These are phyloP conservation scores for Oasisia sp. DNA, from an alignment of 2,888 invertebrate genomes.

Conservation along the genomic window DNA sequence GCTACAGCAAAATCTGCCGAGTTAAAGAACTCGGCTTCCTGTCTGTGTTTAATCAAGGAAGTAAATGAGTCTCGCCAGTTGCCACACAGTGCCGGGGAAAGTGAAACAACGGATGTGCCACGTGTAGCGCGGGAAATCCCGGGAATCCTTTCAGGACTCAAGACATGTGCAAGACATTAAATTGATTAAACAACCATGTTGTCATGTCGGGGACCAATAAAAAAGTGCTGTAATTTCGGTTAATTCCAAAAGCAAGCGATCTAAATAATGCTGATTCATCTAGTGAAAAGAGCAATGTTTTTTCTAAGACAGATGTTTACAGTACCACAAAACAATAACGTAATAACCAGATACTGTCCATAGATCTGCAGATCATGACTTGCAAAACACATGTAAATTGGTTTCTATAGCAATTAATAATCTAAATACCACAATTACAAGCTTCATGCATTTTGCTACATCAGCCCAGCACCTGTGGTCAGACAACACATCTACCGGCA, in stretches of 20 bases:
- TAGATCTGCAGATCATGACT: not conserved
- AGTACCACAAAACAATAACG: too few relatives aligned
- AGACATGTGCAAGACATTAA: not conserved
- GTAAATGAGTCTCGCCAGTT: not conserved
- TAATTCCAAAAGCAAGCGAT: too few relatives aligned
- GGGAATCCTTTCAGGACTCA: not conserved
- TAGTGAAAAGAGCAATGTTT: too few relatives aligned
- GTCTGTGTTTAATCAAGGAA: not conserved
- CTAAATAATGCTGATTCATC: too few relatives aligned
- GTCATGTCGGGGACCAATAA: too few relatives aligned
- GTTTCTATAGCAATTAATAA: not conserved
- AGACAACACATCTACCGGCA: not conserved
- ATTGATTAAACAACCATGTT: too few relatives aligned
- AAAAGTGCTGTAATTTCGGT: too few relatives aligned
- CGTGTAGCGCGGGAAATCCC: not conserved
- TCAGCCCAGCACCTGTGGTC: not conserved
- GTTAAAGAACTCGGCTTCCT: not conserved
- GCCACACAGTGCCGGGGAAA: not conserved
- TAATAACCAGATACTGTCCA: too few relatives aligned
- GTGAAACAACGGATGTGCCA: not conserved
- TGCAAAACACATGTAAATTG: not conserved
- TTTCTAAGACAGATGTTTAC: too few relatives aligned
- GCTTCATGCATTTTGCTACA: not conserved
- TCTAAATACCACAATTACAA: not conserved
- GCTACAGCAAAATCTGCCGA: not conserved